Conservation (phyloP, 2,888 invertebrate genomes). For the Leptarthrus brevirostris region DNA sequence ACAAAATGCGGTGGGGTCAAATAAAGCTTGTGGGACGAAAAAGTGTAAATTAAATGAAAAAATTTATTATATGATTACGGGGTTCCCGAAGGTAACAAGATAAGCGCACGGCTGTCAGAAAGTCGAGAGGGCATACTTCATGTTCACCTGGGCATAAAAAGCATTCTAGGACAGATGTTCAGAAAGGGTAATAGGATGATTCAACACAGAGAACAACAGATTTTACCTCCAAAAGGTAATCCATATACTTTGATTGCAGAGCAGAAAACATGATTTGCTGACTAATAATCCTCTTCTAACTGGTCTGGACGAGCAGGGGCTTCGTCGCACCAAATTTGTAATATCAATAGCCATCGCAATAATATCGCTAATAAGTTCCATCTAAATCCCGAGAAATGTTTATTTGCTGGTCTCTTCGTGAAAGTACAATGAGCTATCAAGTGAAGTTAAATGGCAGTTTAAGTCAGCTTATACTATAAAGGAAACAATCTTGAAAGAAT, state of each 20-base stretch:
- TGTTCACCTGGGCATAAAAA: conserved; percentile 5
- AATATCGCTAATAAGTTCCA: conserved; percentile 21
- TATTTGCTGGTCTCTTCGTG: neutral
- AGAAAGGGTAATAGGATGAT: neutral
- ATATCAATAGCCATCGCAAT: neutral
- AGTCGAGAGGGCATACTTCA: neutral
- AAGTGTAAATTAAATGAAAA: conserved; percentile 22
- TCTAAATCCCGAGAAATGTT: conserved; percentile 6
- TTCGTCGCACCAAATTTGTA: conserved; percentile 36
- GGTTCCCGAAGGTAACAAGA: neutral
- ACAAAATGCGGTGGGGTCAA: neutral
- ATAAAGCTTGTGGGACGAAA: neutral
- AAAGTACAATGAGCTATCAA: conserved; percentile 28
- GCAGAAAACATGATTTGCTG: neutral
- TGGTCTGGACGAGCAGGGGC: too few species aligned
- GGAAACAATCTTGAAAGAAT: conserved; percentile 28
- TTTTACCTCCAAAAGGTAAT: neutral
- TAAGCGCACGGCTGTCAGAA: neutral
- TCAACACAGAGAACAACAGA: neutral
- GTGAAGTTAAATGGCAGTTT: conserved; percentile 26
- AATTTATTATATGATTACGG: conserved; percentile 34
- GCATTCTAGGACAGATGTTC: conserved; percentile 4
- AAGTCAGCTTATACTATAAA: conserved; percentile 37
- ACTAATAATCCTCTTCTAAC: conserved; percentile 18
- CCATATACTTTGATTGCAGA: too few species aligned